Evolutionary conservation across 2,113 vertebrate species (phyloP).

Genomic region (Zosterops lateralis): DNA sequence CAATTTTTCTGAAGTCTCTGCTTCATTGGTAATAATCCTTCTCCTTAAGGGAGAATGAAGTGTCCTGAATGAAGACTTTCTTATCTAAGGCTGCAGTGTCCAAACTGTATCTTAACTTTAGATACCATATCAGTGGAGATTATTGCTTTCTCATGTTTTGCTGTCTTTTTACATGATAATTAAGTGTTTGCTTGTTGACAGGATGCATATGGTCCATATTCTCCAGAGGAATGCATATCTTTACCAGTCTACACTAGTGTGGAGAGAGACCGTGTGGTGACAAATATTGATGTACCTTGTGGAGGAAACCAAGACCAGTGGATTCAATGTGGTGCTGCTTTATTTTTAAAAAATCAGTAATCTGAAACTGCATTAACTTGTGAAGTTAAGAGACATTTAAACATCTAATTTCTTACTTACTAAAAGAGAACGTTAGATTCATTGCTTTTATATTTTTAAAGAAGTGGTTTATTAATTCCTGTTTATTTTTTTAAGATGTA

Average conservation of each 20-base stretch:
- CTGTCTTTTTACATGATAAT: neutral
- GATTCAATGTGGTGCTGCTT: constrained; percentile 92
- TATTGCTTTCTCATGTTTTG: neutral
- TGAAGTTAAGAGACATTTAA: neutral
- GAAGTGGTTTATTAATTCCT: neutral
- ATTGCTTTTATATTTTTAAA: neutral
- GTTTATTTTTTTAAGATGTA: neutral
- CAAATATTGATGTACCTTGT: constrained; percentile 88
- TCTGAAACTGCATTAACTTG: neutral
- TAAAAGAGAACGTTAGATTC: neutral
- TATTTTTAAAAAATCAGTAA: constrained; percentile 91
- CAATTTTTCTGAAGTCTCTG: neutral
- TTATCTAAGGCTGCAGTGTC: neutral
- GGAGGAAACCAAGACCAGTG: constrained; percentile 85
- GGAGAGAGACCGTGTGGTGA: constrained; percentile 87
- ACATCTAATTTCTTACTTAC: neutral
- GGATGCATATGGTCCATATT: constrained; percentile 76
- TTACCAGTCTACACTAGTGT: constrained; percentile 88
- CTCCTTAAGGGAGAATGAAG: neutral
- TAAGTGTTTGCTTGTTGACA: constrained; percentile 50
- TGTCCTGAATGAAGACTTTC: neutral
- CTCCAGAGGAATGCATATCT: constrained; percentile 86
- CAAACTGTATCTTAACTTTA: neutral
- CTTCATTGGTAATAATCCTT: neutral
- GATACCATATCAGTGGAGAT: neutral